Evolutionary conservation across 2,113 vertebrate species (phyloP), one percentile per base, ranked within the genome.

Genomic region (Cryptotis parvus): DNA sequence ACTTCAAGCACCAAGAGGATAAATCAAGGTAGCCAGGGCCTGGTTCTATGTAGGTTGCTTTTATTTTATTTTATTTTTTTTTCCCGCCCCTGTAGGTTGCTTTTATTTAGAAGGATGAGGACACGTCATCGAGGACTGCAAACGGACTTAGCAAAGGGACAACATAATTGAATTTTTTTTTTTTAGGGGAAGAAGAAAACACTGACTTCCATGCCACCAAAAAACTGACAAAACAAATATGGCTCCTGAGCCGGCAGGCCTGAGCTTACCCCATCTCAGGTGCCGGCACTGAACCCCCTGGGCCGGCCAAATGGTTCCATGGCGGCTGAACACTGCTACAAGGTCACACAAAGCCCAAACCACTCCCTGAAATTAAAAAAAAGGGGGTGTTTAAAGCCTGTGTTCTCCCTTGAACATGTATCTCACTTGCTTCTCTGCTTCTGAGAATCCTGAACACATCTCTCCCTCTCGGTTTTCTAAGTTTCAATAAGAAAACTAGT

Each of bases 131-230:
- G 49, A 27, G 52, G 84, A 94, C 86, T 14, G 77, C 63, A 72
- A 89, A 90, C 45, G 79, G 15, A n/a, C n/a, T n/a, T n/a, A n/a
- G n/a, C n/a, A n/a, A n/a, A 65, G 77, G 74, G 45, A 69, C 22
- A 15, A 49, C 9, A 84, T 6, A 76, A 35, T n/a, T n/a, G n/a
- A n/a, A n/a, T 12, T 39, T 3, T 31, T 24, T 22, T 43, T 27
- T 43, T 73, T 76, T 92, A 94, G 61, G 61, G 58, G n/a, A 3
- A 61, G n/a, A 29, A 77, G 89, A 45, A 75, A 66, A 73, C 41
- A 77, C 35, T 55, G 63, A 29, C 9, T 76, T 78, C 16, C 55
- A 11, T 77, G 52, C 80, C 26, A 74, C 43, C 70, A 85, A 31
- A 91, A 72, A 92, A 27, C 55, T 72, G 20, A 87, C 7, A 79